Evolutionary conservation across 2,888 invertebrate species (phyloP).

Genomic region (Troglohyphantes excavatus): DNA sequence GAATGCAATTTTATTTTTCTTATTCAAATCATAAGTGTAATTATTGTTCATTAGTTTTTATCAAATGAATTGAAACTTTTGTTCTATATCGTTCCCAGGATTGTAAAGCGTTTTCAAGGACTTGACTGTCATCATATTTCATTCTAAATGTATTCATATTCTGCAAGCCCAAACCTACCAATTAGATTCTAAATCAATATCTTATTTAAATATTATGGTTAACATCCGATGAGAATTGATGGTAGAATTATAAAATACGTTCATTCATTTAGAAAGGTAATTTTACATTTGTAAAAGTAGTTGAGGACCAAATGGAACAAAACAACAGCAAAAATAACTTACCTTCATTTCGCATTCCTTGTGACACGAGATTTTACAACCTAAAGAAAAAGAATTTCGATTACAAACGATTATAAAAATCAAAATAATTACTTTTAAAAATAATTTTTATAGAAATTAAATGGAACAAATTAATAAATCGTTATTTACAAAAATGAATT

Average conservation of each 20-base stretch:
- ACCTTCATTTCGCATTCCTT: conserved; percentile 87
- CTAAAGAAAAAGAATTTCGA: conserved; percentile 85
- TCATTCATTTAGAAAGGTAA: too few species aligned
- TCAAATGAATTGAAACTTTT: not conserved
- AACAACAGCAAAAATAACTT: conserved; percentile 15
- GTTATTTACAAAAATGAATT: too few species aligned
- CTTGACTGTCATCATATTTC: not conserved
- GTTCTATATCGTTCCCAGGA: not conserved
- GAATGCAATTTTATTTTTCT: not conserved
- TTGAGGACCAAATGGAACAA: not conserved
- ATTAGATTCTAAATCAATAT: not conserved
- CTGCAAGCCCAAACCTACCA: not conserved
- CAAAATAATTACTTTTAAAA: too few species aligned
- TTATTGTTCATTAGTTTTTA: not conserved
- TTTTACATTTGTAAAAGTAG: not conserved
- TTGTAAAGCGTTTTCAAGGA: not conserved
- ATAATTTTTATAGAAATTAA: too few species aligned
- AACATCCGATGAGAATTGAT: not conserved
- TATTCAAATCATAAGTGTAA: not conserved
- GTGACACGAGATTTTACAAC: conserved; percentile 92
- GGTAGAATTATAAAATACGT: not conserved
- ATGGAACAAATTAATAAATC: too few species aligned
- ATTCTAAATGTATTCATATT: not conserved
- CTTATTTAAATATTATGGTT: not conserved
- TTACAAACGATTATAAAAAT: not conserved